Percentiles rank a stretch among this genome's conserved stretches.
Evolutionary conservation across 2,797 vertebrate genomes (phyloP).

Genomic region (Helicolenus hilgendorfi): DNA sequence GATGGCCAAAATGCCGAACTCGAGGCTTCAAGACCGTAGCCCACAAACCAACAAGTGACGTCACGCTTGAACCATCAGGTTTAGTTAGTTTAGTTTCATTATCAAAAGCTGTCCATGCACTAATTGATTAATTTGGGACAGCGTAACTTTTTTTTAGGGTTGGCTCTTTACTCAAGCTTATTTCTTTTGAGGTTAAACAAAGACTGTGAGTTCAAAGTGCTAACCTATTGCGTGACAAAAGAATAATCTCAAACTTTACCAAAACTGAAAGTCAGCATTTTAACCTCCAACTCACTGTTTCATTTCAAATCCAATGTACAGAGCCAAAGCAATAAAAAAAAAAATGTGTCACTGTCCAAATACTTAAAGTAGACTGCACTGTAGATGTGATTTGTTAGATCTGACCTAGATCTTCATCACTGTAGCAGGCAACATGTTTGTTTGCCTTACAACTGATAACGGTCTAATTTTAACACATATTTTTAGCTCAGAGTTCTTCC

Average conservation of each 20-base stretch:
- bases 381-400: neutral
- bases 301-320: neutral
- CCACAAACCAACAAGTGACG: no score
- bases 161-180: neutral
- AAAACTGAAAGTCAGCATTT: conserved; percentile 21
- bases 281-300: neutral
- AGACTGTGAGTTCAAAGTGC: neutral
- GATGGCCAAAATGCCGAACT: no score
- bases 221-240: neutral
- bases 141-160: neutral
- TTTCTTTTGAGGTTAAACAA: neutral
- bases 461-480: neutral
- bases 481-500: neutral
- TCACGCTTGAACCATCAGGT: neutral
- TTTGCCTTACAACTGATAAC: no score
- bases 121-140: neutral
- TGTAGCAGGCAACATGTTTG: neutral
- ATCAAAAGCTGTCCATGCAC: neutral
- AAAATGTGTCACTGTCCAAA: neutral
- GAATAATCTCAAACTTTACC: neutral
- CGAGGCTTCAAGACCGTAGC: no score
- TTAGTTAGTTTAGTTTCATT: no score
- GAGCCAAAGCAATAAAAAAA: neutral
- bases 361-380: neutral
- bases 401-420: neutral